Base-by-base conservation (phyloP, 2,797 vertebrate species). In the Cuniculus paca region DNA sequence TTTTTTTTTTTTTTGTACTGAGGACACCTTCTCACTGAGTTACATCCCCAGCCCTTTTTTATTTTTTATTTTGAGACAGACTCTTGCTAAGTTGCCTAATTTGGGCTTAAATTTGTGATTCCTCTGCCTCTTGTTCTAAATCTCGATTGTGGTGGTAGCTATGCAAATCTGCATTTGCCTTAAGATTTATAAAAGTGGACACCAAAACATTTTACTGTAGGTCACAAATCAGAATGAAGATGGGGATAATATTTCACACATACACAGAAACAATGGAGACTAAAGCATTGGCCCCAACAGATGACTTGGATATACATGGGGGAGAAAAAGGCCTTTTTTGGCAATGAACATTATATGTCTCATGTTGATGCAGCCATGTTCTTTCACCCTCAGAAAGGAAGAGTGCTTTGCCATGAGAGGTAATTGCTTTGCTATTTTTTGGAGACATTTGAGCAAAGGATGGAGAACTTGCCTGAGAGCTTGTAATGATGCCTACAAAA, bases 361-460 rank as follows among this genome's bases (percentile, higher is more conserved):
- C 61, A 34, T 63, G 14, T 54, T 74, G 63, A 80, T n/a, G 7
- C 10, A 8, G 52, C 50, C 8, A 19, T 54, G 8, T 39, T 52
- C n/a, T 85, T 83, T 84, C 50, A 72, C 5, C 54, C 42, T 88
- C 22, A 52, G 50, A 65, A 85, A 60, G 8, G 42, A 96, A 60
- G 22, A 4, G 6, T 17, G 28, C 79, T 86, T 83, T 91, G 39
- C 22, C 31, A 39, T 36, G 34, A 91, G 48, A 77, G 11, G 20
- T 79, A 39, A 6, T 54, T 79, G 70, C 14, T 84, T 88, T 95
- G 31, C 26, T 87, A 3, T 70, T 92, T 92, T 36, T 88, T 92
- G 36, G 12, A 84, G 63, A 72, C 20, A 36, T 56, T 68, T n/a
- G 82, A 28, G 20, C 17, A 75, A 70, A 96, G 52, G 39, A 60